Conservation (phyloP, 64 coral and sea anemone species). For the Hydrozoanthus tunicans region DNA sequence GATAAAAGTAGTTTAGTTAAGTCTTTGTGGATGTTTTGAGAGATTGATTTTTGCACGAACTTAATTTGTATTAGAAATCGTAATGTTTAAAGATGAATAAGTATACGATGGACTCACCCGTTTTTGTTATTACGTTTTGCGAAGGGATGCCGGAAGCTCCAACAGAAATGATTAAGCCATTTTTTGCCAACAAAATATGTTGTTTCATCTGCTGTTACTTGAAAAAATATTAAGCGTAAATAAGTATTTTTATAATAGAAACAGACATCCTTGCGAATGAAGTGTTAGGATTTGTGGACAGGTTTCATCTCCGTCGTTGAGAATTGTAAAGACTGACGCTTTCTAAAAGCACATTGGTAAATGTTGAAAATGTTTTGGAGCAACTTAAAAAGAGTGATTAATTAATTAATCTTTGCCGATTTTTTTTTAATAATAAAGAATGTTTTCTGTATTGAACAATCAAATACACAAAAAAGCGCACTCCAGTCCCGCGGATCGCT, state of each 20-base stretch:
- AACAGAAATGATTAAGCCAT: background rate
- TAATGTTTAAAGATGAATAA: no score
- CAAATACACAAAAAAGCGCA: no score
- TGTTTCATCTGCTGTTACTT: background rate
- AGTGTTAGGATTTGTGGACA: background rate
- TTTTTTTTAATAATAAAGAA: background rate
- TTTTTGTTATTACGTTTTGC: no score
- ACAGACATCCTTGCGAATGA: background rate
- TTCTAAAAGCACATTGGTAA: background rate
- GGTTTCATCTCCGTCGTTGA: no score
- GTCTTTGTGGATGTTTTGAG: no score
- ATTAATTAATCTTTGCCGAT: background rate
- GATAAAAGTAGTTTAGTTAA: no score
- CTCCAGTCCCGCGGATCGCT: no score
- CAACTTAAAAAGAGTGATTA: background rate
- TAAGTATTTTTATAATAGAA: background rate
- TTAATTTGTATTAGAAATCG: no score
- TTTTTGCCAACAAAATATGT: background rate
- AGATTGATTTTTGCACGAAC: no score
- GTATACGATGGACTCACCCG: no score
- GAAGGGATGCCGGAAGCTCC: background rate
- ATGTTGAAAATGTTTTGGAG: background rate
- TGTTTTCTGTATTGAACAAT: no score
- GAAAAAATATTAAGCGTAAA: background rate
- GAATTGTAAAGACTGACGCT: background rate